These are phyloP conservation scores for Hafferia zeledoni DNA, from an alignment of 2,797 vertebrate genomes.

Conservation along the genomic window DNA sequence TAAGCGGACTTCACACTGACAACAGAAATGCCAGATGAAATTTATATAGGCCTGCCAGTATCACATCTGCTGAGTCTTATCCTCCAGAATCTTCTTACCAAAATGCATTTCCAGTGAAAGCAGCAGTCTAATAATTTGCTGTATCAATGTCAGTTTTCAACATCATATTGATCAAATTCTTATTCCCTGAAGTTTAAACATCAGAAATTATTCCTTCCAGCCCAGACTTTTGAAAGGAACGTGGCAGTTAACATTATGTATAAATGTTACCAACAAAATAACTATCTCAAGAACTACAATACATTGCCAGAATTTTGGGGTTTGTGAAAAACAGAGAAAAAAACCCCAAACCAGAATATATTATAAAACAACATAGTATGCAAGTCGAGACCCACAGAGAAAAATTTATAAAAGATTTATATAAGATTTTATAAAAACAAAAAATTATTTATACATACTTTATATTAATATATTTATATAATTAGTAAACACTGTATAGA, in stretches of 20 bases:
- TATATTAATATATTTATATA: neutral
- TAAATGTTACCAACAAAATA: neutral
- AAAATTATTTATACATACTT: rapidly evolving
- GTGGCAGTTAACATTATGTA: neutral
- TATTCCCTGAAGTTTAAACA: neutral
- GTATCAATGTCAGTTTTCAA: slow-evolving; percentile 25
- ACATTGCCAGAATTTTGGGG: neutral
- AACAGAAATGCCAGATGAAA: slow-evolving; percentile 78
- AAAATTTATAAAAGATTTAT: neutral
- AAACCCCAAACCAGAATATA: neutral
- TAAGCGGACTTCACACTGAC: slow-evolving; percentile 80
- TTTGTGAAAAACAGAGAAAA: neutral
- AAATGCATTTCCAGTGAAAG: slow-evolving; percentile 50
- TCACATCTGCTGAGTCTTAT: slow-evolving; percentile 70
- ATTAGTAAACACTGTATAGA: neutral
- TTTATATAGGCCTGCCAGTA: slow-evolving; percentile 74
- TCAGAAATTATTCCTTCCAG: slow-evolving; percentile 7
- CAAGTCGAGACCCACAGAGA: neutral
- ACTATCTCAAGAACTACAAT: neutral
- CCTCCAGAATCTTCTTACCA: slow-evolving; percentile 72
- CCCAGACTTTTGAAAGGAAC: neutral
- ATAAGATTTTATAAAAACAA: neutral
- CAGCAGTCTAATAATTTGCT: slow-evolving; percentile 40
- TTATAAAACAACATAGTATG: neutral
- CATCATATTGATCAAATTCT: slow-evolving; percentile 8